Conservation (phyloP, 2,888 invertebrate genomes). For the Ariolimax columbianus region DNA sequence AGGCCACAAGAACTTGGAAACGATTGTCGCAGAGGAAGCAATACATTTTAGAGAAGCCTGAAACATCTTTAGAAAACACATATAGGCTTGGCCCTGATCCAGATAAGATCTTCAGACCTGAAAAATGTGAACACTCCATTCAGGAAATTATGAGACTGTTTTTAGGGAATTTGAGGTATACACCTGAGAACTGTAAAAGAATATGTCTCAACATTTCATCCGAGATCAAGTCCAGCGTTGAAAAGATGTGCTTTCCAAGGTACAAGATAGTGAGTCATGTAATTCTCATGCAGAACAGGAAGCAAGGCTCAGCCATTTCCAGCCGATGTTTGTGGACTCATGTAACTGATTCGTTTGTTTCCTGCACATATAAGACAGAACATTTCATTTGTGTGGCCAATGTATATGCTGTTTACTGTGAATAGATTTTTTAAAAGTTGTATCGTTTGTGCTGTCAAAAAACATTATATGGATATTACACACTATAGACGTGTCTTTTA, state of each 20-base stretch:
- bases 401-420: slow-evolving; percentile 70
- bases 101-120: slow-evolving; percentile 59
- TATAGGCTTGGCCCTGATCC: slow-evolving; percentile 68
- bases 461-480: too few relatives aligned
- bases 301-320: slow-evolving; percentile 69
- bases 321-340: slow-evolving; percentile 70
- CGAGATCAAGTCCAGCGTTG: slow-evolving; percentile 65
- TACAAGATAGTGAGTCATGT: slow-evolving; percentile 73
- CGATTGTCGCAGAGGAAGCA: slow-evolving; percentile 59
- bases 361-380: slow-evolving; percentile 65
- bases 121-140: slow-evolving; percentile 62
- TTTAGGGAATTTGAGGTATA: slow-evolving; percentile 63
- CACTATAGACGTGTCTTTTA: too few relatives aligned
- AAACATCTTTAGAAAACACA: slow-evolving; percentile 66
- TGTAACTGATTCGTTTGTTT: slow-evolving; percentile 68
- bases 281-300: slow-evolving; percentile 68
- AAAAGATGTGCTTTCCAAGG: slow-evolving; percentile 65
- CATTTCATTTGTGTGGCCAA: slow-evolving; percentile 67
- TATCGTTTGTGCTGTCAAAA: too few relatives aligned
- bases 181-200: slow-evolving; percentile 60
- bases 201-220: slow-evolving; percentile 64
- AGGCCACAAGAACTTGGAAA: slow-evolving; percentile 69
- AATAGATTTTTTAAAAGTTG: too few relatives aligned
- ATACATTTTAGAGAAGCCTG: slow-evolving; percentile 50
- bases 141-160: slow-evolving; percentile 61